Evolutionary conservation across 1,140 invertebrate species (phyloP).

Genomic region (Aphelinus atriplicis): DNA sequence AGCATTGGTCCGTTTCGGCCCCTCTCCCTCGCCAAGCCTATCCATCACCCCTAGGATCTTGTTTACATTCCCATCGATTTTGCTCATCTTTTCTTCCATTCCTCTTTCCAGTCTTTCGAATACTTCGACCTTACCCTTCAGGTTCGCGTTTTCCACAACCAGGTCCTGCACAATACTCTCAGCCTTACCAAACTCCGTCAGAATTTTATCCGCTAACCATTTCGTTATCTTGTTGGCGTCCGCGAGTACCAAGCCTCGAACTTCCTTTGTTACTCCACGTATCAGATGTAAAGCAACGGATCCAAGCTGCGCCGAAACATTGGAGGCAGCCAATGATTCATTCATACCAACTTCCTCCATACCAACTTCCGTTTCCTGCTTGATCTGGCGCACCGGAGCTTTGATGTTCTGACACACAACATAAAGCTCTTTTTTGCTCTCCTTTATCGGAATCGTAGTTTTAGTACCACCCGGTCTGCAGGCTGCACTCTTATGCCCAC

Average conservation of each 20-base stretch:
- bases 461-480: too few relatives aligned
- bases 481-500: too few relatives aligned
- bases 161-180: background rate
- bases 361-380: background rate
- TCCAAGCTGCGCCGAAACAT: too few relatives aligned
- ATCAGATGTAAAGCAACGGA: too few relatives aligned
- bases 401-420: background rate
- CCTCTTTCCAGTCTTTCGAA: background rate
- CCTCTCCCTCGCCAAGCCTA: too few relatives aligned
- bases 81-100: too few relatives aligned
- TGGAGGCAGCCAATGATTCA: background rate
- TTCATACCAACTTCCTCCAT: background rate
- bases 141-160: background rate
- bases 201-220: background rate
- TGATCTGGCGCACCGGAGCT: background rate
- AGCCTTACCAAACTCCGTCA: background rate
- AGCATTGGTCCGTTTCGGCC: too few relatives aligned
- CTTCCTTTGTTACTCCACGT: background rate
- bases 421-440: background rate
- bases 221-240: slow-evolving; percentile 5
- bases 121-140: background rate
- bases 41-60: too few relatives aligned
- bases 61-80: too few relatives aligned
- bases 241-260: background rate
- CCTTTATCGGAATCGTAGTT: background rate